A percentile compares a stretch with the other conserved stretches of the same genome.
Evolutionary conservation across 2,888 invertebrate species (phyloP).

Genomic region (Leptopilina syphax): DNA sequence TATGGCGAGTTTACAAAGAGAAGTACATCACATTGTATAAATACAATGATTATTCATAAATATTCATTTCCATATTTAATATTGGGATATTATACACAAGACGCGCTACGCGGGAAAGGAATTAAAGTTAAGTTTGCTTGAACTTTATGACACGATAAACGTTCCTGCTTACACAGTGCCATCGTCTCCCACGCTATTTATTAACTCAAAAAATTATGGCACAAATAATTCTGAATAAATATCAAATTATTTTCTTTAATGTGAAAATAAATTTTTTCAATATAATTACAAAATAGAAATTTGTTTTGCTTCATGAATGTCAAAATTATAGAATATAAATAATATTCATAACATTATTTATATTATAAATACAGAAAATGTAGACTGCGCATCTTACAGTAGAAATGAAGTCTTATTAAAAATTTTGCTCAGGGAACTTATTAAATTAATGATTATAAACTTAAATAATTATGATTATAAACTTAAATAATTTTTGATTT

Average conservation of each 20-base stretch:
- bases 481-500: too few species aligned
- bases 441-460: too few species aligned
- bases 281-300: slow-evolving; percentile 45
- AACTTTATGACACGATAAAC: slow-evolving; percentile 34
- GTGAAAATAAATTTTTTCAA: not conserved
- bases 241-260: not conserved
- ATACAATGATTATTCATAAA: slow-evolving; percentile 72
- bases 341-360: too few species aligned
- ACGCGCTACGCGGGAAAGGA: slow-evolving; percentile 20
- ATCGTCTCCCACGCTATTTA: slow-evolving; percentile 33
- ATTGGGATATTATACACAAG: slow-evolving; percentile 54
- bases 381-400: too few species aligned
- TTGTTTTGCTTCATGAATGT: slow-evolving; percentile 55
- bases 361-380: too few species aligned
- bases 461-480: too few species aligned
- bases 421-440: too few species aligned
- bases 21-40: slow-evolving; percentile 66
- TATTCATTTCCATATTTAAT: slow-evolving; percentile 72
- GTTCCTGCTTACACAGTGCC: slow-evolving; percentile 21
- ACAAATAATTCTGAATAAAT: slow-evolving; percentile 4
- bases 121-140: slow-evolving; percentile 39
- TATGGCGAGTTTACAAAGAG: slow-evolving; percentile 49
- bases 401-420: too few species aligned
- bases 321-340: too few species aligned
- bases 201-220: slow-evolving; percentile 14